Percentiles rank a stretch among this genome's conserved stretches.
These are phyloP conservation scores for Zaprionus ornatus DNA, from an alignment of 1,140 invertebrate species.

Conservation along the genomic window DNA sequence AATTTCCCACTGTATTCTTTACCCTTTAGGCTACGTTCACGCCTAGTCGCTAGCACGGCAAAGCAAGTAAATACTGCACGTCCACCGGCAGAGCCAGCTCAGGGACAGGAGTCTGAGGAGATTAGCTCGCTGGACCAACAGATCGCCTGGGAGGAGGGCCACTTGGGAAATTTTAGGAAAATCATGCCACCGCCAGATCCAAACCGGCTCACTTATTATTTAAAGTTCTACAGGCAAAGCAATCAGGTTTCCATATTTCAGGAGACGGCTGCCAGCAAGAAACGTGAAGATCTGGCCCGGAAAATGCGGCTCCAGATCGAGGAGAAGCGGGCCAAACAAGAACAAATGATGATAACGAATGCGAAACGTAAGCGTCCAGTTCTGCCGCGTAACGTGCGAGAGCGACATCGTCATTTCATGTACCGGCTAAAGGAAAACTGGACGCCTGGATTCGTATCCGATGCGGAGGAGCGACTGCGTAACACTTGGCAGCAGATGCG, in stretches of 20 bases:
- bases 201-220: constrained; percentile 62
- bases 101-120: neutral
- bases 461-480: constrained; percentile 75
- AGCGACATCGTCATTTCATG: constrained; percentile 56
- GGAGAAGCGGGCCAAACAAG: constrained; percentile 69
- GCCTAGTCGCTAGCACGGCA: neutral
- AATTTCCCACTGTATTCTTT: neutral
- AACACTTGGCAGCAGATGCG: constrained; percentile 75
- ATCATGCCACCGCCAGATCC: constrained; percentile 74
- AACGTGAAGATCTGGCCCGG: constrained; percentile 74
- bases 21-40: constrained; percentile 25
- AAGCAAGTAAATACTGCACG: neutral
- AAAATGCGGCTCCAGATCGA: constrained; percentile 76
- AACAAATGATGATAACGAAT: constrained; percentile 46
- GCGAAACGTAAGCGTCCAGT: constrained; percentile 46
- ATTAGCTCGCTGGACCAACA: constrained; percentile 86
- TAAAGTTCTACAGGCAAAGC: constrained; percentile 87
- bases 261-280: constrained; percentile 88
- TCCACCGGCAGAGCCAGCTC: neutral
- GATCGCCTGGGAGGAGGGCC: constrained; percentile 90
- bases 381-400: constrained; percentile 52
- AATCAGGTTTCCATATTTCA: constrained; percentile 89
- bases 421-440: constrained; percentile 64
- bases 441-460: constrained; percentile 74
- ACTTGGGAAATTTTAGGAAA: constrained; percentile 89